phyloP scores from a whole-genome alignment of 2,888 invertebrate species.

The Alloplasta piceator region DNA sequence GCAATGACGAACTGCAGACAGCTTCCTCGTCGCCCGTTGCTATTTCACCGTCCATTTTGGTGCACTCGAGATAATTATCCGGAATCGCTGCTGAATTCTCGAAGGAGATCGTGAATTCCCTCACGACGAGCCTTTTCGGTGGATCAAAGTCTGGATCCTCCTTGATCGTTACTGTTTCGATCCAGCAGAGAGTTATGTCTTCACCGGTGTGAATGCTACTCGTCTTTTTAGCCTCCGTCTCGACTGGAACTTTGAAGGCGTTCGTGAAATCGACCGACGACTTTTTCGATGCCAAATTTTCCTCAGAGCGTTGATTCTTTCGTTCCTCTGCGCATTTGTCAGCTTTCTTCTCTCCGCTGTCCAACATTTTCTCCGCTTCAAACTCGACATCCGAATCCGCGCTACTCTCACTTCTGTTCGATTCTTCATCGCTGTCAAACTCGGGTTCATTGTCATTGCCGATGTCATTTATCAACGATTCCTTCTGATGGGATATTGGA shows the following conservation, averaged over 20 bases:
- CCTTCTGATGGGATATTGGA: neutral
- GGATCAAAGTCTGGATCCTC: constrained; percentile 67
- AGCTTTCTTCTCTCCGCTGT: neutral
- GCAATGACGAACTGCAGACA: constrained; percentile 58
- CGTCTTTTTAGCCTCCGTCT: constrained; percentile 55
- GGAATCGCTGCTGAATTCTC: constrained; percentile 73
- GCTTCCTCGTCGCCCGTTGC: constrained; percentile 42
- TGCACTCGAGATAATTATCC: constrained; percentile 68
- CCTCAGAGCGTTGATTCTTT: constrained; percentile 11
- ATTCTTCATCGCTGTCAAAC: neutral
- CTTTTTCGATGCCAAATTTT: constrained; percentile 25
- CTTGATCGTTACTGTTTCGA: constrained; percentile 71
- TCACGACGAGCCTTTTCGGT: constrained; percentile 69
- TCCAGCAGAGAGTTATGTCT: constrained; percentile 73
- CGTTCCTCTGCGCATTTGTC: constrained; percentile 23
- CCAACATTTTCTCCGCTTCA: neutral
- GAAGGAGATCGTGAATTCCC: constrained; percentile 72
- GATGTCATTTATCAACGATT: neutral
- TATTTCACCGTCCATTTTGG: constrained; percentile 66
- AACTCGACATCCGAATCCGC: neutral
- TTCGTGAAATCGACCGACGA: constrained; percentile 34
- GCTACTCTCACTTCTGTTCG: neutral
- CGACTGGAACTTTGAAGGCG: constrained; percentile 34
- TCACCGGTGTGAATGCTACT: constrained; percentile 67
- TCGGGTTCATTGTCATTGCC: neutral